Evolutionary conservation across 2,113 vertebrate genomes (phyloP).

Genomic region (Sapajus apella): DNA sequence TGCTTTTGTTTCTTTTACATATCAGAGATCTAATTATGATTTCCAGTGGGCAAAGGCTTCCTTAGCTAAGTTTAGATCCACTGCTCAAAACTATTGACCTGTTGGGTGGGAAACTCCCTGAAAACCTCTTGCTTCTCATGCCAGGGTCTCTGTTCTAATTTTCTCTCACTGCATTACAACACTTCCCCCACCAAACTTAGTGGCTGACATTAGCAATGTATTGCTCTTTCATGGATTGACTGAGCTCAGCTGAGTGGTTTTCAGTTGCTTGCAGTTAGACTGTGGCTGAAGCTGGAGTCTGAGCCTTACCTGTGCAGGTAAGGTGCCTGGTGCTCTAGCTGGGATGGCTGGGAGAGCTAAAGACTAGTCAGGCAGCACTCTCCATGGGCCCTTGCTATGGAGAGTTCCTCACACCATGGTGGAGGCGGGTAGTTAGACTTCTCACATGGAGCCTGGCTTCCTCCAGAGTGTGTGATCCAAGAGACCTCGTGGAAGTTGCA

Average conservation of each 20-base stretch:
- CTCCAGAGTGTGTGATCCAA: background rate
- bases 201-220: background rate
- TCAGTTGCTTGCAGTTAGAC: background rate
- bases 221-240: background rate
- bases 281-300: background rate
- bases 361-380: background rate
- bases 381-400: fast-evolving
- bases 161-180: background rate
- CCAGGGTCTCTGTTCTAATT: background rate
- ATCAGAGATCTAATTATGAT: background rate
- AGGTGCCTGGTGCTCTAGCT: background rate
- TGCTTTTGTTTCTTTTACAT: background rate
- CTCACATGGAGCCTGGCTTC: background rate
- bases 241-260: background rate
- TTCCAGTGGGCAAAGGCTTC: background rate
- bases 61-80: background rate
- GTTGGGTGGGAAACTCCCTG: background rate
- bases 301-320: background rate
- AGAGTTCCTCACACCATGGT: background rate
- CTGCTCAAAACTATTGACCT: background rate
- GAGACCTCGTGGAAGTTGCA: background rate
- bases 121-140: background rate
- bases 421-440: background rate
- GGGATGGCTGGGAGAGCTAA: background rate
- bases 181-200: background rate